phyloP scores from a whole-genome alignment of 2,888 invertebrate species.

The Idaea aversata region DNA sequence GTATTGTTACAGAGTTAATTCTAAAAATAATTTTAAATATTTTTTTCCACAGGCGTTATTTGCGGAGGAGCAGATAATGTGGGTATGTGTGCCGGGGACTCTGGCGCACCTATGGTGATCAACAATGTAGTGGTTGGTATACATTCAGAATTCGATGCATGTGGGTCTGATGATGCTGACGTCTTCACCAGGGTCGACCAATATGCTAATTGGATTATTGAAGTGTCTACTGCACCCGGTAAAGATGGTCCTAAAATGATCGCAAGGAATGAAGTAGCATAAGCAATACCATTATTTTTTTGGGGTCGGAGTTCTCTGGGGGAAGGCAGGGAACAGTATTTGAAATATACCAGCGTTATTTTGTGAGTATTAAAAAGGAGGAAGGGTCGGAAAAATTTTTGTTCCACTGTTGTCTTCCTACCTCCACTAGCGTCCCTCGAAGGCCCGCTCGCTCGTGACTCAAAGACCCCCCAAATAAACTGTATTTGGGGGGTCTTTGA shows the following conservation, averaged over 20 bases:
- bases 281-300: too few species aligned
- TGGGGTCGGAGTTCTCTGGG: too few species aligned
- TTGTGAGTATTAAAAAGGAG: too few species aligned
- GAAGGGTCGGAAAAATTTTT: too few species aligned
- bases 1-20: too few species aligned
- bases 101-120: constrained; percentile 55
- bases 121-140: constrained; percentile 40
- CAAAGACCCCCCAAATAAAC: too few species aligned
- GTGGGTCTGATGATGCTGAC: constrained; percentile 41
- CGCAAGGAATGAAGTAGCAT: not conserved
- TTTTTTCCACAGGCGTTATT: constrained; percentile 39
- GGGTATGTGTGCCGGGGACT: constrained; percentile 54
- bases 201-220: constrained; percentile 53
- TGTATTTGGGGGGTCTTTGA: too few species aligned
- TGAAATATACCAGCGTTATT: too few species aligned
- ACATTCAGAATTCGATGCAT: constrained; percentile 41
- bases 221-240: constrained; percentile 34
- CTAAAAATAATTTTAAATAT: not conserved
- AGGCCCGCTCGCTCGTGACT: too few species aligned
- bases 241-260: constrained; percentile 13
- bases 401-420: too few species aligned
- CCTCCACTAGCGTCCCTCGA: too few species aligned
- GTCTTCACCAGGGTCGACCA: constrained; percentile 51
- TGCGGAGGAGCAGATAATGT: constrained; percentile 41
- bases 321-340: too few species aligned